Evolutionary conservation across 2,888 invertebrate genomes (phyloP).

Genomic region (Leucophenga maculata): DNA sequence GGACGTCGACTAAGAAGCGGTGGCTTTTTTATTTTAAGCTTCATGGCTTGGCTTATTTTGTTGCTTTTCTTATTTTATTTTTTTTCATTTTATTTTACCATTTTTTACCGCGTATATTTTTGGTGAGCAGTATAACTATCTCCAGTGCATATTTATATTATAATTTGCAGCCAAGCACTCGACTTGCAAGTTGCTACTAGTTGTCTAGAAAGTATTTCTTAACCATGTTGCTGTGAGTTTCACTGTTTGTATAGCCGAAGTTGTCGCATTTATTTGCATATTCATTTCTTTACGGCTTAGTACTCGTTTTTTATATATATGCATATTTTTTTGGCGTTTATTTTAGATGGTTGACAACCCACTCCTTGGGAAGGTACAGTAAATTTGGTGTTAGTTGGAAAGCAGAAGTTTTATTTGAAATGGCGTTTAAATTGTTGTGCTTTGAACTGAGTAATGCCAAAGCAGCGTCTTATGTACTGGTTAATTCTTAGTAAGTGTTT

Average conservation of each 20-base stretch:
- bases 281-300: slow-evolving; percentile 9
- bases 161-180: slow-evolving; percentile 4
- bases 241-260: not conserved
- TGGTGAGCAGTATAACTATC: too few species aligned
- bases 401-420: too few species aligned
- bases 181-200: not conserved
- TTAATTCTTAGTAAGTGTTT: too few species aligned
- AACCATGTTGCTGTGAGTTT: too few species aligned
- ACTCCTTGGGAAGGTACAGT: not conserved
- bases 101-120: not conserved
- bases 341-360: not conserved
- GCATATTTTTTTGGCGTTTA: too few species aligned
- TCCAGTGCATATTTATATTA: slow-evolving; percentile 4
- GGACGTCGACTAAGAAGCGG: too few species aligned
- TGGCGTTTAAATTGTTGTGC: too few species aligned
- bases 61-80: not conserved
- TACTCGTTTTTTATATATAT: not conserved
- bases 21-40: not conserved
- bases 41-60: not conserved
- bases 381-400: too few species aligned
- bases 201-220: too few species aligned
- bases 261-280: slow-evolving; percentile 14
- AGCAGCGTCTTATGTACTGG: too few species aligned
- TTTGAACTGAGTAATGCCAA: too few species aligned
- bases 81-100: not conserved